Evolutionary conservation across 2,113 vertebrate species (phyloP), one percentile per base, ranked within the genome.

Genomic region (Thymallus thymallus): DNA sequence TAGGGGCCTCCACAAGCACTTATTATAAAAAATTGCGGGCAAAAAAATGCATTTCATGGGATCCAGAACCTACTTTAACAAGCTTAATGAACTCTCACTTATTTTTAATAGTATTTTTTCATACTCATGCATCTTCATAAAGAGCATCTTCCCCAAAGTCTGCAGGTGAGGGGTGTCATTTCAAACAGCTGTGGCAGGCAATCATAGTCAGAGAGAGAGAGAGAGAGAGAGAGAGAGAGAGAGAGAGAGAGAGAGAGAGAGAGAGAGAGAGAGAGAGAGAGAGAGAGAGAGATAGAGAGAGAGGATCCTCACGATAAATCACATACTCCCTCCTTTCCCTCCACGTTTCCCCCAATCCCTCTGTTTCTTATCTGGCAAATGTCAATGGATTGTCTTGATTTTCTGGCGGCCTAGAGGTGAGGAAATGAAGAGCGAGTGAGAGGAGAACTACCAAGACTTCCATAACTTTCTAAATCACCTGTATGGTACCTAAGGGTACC

Each of bases 71-170:
- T 73, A 77, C 82, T 88, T 84, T 80, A 79, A 88, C 88, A 85
- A 89, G 87, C 87, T 88, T 91, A 92, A 89, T 88, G 87, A 91
- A 89, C 84, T 90, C 85, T 83, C 80, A 68, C 87, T 86, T 86
- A 88, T 86, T 85, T 90, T 86, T 89, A 85, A 88, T 87, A 81
- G 85, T 84, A 81, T 82, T 82, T 84, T 88, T 87, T 86, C 80
- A 70, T 41, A 76, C 86, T 82, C 88, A 85, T 89, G 88, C 84
- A 73, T 90, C 88, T 91, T 84, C 86, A 91, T 89, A 87, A 91
- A 89, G 82, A 73, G 22, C 71, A 41, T 84, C 81, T 83, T 83
- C 80, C 80, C 83, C 76, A 73, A 82, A 84, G 83, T 88, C 85
- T 87, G 74, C 81, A 79, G 84, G 88, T 84, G 45, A 86, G 68